These are phyloP conservation scores for Brachionichthys hirsutus DNA, from an alignment of 2,113 vertebrate species.

Conservation along the genomic window DNA sequence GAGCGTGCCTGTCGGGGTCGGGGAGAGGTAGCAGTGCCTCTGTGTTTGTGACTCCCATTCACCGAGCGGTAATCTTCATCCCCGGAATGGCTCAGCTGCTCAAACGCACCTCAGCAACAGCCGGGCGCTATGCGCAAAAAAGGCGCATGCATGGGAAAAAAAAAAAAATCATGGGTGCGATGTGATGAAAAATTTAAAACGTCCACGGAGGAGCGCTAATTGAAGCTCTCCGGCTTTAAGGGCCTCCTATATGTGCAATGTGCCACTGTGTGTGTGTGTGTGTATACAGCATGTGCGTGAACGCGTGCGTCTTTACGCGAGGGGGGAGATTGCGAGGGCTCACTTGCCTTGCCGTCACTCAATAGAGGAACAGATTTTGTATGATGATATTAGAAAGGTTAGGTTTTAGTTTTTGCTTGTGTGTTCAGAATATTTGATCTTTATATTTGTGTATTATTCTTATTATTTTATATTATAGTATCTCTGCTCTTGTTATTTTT, in stretches of 20 bases:
- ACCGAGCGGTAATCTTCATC: conserved; percentile 40
- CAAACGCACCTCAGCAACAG: conserved; percentile 32
- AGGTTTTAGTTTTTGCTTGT: no score
- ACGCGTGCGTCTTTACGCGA: neutral
- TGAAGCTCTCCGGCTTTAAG: conserved; percentile 28
- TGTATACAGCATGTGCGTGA: neutral
- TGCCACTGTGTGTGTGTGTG: neutral
- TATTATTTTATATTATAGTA: no score
- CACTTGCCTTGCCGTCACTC: no score
- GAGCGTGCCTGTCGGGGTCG: conserved; percentile 27
- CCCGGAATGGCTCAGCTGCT: conserved; percentile 10
- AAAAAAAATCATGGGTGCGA: conserved; percentile 36
- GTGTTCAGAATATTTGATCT: no score
- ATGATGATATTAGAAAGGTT: no score
- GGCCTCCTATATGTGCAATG: conserved; percentile 29
- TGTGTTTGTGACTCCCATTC: conserved; percentile 69
- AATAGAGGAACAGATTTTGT: no score
- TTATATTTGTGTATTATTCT: no score
- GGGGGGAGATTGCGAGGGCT: conserved; percentile 14
- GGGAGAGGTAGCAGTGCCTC: conserved; percentile 34
- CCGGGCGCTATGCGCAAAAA: conserved; percentile 38
- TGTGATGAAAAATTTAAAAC: conserved; percentile 37
- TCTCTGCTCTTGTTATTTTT: no score
- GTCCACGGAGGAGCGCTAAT: conserved; percentile 47
- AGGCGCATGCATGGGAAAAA: conserved; percentile 37